These are phyloP conservation scores for Acronicta leporina DNA, from an alignment of 2,888 invertebrate genomes.

Conservation along the genomic window DNA sequence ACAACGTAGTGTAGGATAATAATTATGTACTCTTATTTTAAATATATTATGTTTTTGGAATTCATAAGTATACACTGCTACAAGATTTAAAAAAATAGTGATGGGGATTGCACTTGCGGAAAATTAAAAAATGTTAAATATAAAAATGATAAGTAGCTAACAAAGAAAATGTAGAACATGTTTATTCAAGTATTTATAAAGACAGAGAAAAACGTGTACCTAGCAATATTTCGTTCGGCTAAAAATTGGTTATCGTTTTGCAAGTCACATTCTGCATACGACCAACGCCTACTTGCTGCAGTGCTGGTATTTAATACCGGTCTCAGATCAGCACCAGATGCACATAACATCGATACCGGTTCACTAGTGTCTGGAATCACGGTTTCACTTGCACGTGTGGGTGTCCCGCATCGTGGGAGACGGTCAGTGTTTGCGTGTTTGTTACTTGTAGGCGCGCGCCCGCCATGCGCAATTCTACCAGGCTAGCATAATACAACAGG, in stretches of 20 bases:
- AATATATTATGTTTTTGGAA: too few species aligned
- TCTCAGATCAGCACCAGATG: slow-evolving; percentile 48
- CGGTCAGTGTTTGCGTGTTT: slow-evolving; percentile 57
- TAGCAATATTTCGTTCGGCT: slow-evolving; percentile 4
- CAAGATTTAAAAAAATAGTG: too few species aligned
- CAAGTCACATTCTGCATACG: slow-evolving; percentile 40
- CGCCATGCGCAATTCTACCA: slow-evolving; percentile 80
- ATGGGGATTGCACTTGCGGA: too few species aligned
- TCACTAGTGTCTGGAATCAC: slow-evolving; percentile 52
- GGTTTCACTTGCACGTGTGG: slow-evolving; percentile 57
- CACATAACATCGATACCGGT: slow-evolving; percentile 58
- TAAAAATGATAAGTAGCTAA: too few species aligned
- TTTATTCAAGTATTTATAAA: too few species aligned
- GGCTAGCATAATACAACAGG: slow-evolving; percentile 64
- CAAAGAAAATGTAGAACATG: too few species aligned
- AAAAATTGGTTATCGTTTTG: slow-evolving; percentile 33
- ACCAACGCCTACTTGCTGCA: slow-evolving; percentile 25
- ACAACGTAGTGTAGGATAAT: too few species aligned
- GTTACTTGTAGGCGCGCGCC: slow-evolving; percentile 67
- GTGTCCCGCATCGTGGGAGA: slow-evolving; percentile 60
- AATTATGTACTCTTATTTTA: too few species aligned
- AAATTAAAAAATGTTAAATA: too few species aligned
- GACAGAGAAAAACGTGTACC: too few species aligned
- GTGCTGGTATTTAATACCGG: slow-evolving; percentile 58
- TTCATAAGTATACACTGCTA: too few species aligned